These are phyloP conservation scores for Cyprinodon diabolis DNA, from an alignment of 2,797 vertebrate species.

Conservation along the genomic window DNA sequence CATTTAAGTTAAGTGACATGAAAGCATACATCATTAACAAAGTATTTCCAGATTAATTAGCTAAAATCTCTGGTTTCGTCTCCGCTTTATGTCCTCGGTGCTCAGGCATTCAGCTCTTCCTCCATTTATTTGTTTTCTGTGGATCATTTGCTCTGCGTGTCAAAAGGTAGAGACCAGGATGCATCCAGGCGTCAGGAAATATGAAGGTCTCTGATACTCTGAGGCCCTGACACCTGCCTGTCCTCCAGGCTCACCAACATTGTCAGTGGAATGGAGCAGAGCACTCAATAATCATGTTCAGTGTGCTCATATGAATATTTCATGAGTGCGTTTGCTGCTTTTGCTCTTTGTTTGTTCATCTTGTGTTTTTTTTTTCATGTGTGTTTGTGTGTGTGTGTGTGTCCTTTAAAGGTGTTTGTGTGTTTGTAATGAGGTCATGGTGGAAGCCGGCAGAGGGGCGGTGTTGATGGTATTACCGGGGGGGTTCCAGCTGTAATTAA, in stretches of 20 bases:
- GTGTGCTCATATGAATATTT: constrained; percentile 56
- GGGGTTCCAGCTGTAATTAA: constrained; percentile 73
- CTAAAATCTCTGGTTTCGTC: constrained; percentile 7
- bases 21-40: constrained; percentile 1
- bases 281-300: constrained; percentile 41
- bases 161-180: constrained; percentile 6
- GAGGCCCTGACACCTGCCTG: constrained; percentile 18
- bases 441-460: constrained; percentile 42
- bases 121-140: constrained; percentile 14
- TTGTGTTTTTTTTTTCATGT: constrained; percentile 15
- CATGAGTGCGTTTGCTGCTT: constrained; percentile 59
- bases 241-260: constrained; percentile 15
- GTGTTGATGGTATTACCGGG: constrained; percentile 23
- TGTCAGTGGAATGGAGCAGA: constrained; percentile 24
- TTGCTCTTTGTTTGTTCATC: constrained; percentile 55
- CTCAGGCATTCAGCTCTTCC: neutral
- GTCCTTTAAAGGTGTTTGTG: constrained; percentile 46
- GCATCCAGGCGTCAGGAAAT: constrained; percentile 22
- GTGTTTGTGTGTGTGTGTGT: constrained; percentile 4
- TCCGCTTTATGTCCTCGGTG: constrained; percentile 4
- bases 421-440: constrained; percentile 74
- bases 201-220: constrained; percentile 28
- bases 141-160: constrained; percentile 23
- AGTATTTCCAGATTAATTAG: constrained; percentile 2
- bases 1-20: constrained; percentile 1